phyloP scores from a whole-genome alignment of 2,113 vertebrate species.

The Aphyosemion australe region DNA sequence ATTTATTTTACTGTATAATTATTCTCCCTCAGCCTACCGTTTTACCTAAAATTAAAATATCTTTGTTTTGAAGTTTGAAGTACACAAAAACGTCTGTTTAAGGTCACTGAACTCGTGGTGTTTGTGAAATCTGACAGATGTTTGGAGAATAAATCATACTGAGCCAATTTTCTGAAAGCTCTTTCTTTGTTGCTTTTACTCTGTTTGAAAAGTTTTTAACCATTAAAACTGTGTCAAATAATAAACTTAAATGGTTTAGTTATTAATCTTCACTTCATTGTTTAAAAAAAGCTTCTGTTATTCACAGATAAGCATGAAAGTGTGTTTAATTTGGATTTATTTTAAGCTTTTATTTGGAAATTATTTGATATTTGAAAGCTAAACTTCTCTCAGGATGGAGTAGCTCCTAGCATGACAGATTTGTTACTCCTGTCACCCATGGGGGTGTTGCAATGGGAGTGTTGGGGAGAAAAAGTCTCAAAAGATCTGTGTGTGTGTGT shows the following conservation, averaged over 20 bases:
- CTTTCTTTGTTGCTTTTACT: no score
- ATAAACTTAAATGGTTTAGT: no score
- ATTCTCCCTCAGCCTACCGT: not conserved
- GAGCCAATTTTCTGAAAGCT: no score
- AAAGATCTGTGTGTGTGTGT: no score
- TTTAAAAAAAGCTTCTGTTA: no score
- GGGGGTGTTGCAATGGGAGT: no score
- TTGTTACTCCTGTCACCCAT: conserved; percentile 35
- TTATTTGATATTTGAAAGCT: conserved; percentile 12
- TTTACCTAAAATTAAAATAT: conserved; percentile 8
- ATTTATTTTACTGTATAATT: conserved; percentile 3
- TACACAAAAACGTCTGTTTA: conserved; percentile 6
- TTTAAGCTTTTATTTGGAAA: conserved; percentile 20
- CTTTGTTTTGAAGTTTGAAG: not conserved
- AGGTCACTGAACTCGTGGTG: not conserved
- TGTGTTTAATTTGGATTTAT: no score
- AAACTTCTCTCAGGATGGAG: conserved; percentile 22
- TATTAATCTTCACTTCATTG: no score
- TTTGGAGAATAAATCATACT: not conserved
- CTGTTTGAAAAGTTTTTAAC: no score
- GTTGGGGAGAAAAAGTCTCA: no score
- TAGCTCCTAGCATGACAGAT: conserved; percentile 50
- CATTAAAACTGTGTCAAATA: no score
- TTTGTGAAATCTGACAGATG: not conserved
- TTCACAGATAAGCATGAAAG: no score